Base-by-base conservation (phyloP, 2,113 vertebrate species). In the Microcebus tavaratra region DNA sequence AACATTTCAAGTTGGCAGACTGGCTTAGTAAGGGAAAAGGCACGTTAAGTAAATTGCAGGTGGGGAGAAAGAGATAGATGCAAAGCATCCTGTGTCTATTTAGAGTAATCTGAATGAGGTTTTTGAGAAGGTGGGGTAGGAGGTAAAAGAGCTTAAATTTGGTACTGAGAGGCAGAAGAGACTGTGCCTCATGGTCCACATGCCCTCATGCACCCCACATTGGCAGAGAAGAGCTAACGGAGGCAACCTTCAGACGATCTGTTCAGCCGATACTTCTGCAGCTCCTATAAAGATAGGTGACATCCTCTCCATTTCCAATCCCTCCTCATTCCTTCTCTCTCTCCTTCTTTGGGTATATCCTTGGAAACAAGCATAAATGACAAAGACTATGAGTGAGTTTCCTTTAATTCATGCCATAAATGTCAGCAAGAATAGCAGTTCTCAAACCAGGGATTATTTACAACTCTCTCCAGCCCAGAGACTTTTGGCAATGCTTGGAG, bases 241-340 rank as follows among this genome's bases (percentile, higher is more conserved):
- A 31, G 8, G n/a, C n/a, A 94, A 97, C 92, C 95, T 97, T 63
- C 25, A 88, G 55, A 67, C 50, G 39, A 65, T 67, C 42, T 79
- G 29, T 31, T 92, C 25, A 50, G 27, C 15, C 8, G 25, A 36
- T 42, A 21, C 31, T 39, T 89, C 70, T 59, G 31, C 27, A 36
- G 18, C 31, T 36, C 65, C 15, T 31, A 4, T 45, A 13, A 2
- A 27, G 14, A 45, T 39, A 2, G 2, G 8, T 3, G 15, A 13
- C 7, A 3, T 7, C 5, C 11, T 21, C 29, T 42, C 12, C 73
- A 14, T 73, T 55, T 10, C 20, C 1, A 5, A 0, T 18, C 20
- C 68, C 5, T 48, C 45, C 11, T 12, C 9, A 2, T 75, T 83
- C 29, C 68, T 94, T 45, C 29, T 61, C 31, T 29, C 1, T 76